Base-by-base conservation (phyloP, 2,797 vertebrate genomes). In the Cynodonichthys magdalenae region DNA sequence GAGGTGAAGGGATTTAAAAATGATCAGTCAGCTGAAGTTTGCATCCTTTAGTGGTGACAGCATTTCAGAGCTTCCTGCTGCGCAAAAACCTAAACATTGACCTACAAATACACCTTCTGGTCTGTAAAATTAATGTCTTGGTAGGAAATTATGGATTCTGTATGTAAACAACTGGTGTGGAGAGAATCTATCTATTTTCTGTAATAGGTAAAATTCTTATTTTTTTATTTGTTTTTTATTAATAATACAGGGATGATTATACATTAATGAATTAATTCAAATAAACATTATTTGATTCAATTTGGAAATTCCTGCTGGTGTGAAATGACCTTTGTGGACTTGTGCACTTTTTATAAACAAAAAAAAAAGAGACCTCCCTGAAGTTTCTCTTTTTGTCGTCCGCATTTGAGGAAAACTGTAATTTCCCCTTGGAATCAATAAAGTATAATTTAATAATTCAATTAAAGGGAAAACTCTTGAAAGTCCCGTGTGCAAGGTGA, bases 261-360 rank as follows among this genome's bases (percentile, higher is more conserved):
- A n/a, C 15, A 14, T 28, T 15, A 44, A 45, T n/a, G 10, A 46
- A 41, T 15, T 15, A 52, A 11, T 19, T 31, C 2, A 9, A 31
- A 31, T 31, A 6, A 12, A 15, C 8, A 18, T 18, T 8, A 45
- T 46, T 46, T 45, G 17, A 1, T 41, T 41, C 1, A 20, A 31
- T 64, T n/a, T 77, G 20, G 74, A 79, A 81, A 74, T 83, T 74
- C 53, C 81, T 83, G 53, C 61, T 87, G 87, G 81, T 66, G 6
- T 24, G 15, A 41, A 47, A 18, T 19, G 9, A 47, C 45, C 45
- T 11, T 36, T 10, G 10, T 36, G 34, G 34, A 36, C 34, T 12
- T 11, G 34, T 36, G 34, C 34, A 36, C 9, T 12, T 36, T 36
- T 11, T 9, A 36, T 36, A 2, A 36, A 36, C 12, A 36, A 24